Conservation (phyloP, 1,140 invertebrate genomes). For the Heliconius nattereri region DNA sequence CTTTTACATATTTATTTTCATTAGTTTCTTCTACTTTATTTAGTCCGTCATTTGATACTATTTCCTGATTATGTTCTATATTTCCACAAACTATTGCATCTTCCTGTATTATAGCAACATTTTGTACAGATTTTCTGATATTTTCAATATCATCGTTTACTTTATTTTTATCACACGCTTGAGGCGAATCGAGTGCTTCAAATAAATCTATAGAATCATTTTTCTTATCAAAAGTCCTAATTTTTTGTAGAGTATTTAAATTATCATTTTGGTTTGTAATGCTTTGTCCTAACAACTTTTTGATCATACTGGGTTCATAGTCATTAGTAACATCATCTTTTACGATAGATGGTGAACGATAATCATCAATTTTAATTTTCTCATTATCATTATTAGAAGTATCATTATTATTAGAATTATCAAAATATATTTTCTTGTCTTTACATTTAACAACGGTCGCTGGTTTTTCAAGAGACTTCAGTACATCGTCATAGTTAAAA, state of each 20-base stretch:
- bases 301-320: slow-evolving; percentile 58
- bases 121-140: slow-evolving; percentile 44
- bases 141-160: slow-evolving; percentile 36
- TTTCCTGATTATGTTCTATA: not conserved
- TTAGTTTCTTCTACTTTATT: slow-evolving; percentile 5
- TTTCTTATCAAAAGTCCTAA: slow-evolving; percentile 41
- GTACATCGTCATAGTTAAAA: slow-evolving; percentile 43
- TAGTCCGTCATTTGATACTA: not conserved
- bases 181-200: slow-evolving; percentile 57
- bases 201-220: slow-evolving; percentile 64
- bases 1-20: not conserved
- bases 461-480: slow-evolving; percentile 22
- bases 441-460: slow-evolving; percentile 32
- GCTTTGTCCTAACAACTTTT: slow-evolving; percentile 61
- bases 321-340: slow-evolving; percentile 52
- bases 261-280: slow-evolving; percentile 39
- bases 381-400: slow-evolving; percentile 32
- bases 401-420: slow-evolving; percentile 52
- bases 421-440: slow-evolving; percentile 53
- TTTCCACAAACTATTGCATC: not conserved
- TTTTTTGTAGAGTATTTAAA: slow-evolving; percentile 11
- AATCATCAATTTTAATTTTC: slow-evolving; percentile 42
- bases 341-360: slow-evolving; percentile 61
- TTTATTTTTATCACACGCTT: slow-evolving; percentile 27
- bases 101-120: slow-evolving; percentile 25